Evolutionary conservation across 2,797 vertebrate genomes (phyloP), one percentile per base, ranked within the genome.

Genomic region (Dipus sagitta): DNA sequence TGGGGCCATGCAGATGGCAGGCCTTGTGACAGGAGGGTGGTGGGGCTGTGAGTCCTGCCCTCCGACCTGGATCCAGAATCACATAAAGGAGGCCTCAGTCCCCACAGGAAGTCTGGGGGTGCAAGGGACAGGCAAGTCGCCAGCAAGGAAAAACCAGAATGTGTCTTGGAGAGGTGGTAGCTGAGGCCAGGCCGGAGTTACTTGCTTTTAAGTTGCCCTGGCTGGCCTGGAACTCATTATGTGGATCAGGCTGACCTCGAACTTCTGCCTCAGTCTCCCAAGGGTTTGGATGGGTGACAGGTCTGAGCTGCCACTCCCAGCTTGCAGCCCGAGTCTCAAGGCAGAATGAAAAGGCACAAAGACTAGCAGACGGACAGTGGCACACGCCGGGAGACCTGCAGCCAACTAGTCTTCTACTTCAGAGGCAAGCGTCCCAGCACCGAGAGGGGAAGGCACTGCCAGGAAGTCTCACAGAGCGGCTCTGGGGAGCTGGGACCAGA

Each of bases 1-100:
- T 47, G 92, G 88, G 93, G 91, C 87, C 24, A 32, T 91, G 94
- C 96, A 97, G 96, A 97, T 96, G 96, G 96, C 0, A 0, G 85
- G 54, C 62, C 88, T 68, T 7, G 0, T 9, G 67, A 78, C 0
- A 32, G 80, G n/a, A 92, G 80, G 79, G n/a, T 3, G 93, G 15
- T 34, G 54, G 83, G 76, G 79, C 47, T 85, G 77, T 86, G 34
- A 82, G 75, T 15, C 32, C 85, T 95, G 95, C 85, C 90, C 94
- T 95, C 93, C 8, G 38, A 92, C 93, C 93, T 81, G 74, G 72
- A 74, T 80, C 93, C 60, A 58, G 81, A 88, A 20, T 38, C 74
- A 42, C 81, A 92, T 80, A 80, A 90, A 91, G 83, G 81, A 91
- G 86, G 67, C 30, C 77, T 94, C 38, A 28, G 91, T 85, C n/a